Evolutionary conservation across 2,888 invertebrate species (phyloP).

Genomic region (Drymonia ruficornis): DNA sequence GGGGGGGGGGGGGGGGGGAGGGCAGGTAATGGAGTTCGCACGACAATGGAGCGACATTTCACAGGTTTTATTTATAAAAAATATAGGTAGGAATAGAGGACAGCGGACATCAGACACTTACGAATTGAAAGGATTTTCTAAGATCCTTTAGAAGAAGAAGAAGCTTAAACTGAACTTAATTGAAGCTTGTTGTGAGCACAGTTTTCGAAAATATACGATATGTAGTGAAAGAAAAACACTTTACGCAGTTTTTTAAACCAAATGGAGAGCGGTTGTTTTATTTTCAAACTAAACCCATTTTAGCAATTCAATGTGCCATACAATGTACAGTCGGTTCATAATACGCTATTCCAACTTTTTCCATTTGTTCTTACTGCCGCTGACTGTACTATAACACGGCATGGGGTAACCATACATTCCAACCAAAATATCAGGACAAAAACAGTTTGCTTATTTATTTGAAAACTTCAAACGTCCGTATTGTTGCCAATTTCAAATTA

Average conservation of each 20-base stretch:
- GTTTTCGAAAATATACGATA: no score
- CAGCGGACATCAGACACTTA: no score
- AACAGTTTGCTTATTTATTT: not conserved
- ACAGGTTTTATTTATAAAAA: not conserved
- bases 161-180: no score
- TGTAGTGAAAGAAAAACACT: no score
- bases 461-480: no score
- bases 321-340: conserved; percentile 24
- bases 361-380: conserved; percentile 31
- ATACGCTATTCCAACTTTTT: conserved; percentile 38
- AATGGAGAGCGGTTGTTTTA: not conserved
- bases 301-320: not conserved
- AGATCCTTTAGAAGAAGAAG: no score
- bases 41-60: not conserved
- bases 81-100: not conserved
- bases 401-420: not conserved
- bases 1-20: not conserved
- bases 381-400: conserved; percentile 3
- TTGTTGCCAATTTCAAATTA: no score
- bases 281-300: conserved; percentile 2
- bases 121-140: no score
- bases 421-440: not conserved
- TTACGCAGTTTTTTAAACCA: not conserved
- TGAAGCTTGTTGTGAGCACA: no score
- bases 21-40: not conserved